A percentile compares a stretch with the other conserved stretches of the same genome.
These are phyloP conservation scores for Clostera curtula DNA, from an alignment of 2,888 invertebrate species.

Conservation along the genomic window DNA sequence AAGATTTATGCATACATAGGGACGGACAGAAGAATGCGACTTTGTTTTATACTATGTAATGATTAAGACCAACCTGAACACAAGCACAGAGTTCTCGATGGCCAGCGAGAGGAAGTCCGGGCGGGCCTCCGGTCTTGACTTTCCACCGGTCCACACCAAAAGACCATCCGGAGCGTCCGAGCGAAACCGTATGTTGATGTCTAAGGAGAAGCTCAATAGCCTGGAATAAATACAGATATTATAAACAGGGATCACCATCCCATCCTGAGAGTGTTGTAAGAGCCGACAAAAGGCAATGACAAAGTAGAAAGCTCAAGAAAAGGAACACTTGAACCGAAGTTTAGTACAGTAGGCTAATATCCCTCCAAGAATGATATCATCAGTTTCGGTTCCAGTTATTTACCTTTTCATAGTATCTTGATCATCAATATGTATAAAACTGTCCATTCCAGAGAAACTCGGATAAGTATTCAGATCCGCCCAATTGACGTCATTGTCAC, in stretches of 20 bases:
- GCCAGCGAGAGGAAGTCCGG: slow-evolving; percentile 89
- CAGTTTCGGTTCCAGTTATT: too few species aligned
- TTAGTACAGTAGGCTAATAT: background rate
- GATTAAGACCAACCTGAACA: too few species aligned
- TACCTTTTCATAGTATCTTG: slow-evolving; percentile 90
- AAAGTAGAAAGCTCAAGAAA: background rate
- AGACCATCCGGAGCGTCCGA: slow-evolving; percentile 82
- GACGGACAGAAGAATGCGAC: too few species aligned
- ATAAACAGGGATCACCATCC: background rate
- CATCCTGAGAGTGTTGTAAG: background rate
- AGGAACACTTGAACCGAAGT: background rate
- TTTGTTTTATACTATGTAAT: too few species aligned
- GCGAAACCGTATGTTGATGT: slow-evolving; percentile 91
- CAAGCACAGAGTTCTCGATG: slow-evolving; percentile 84
- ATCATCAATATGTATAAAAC: slow-evolving; percentile 91
- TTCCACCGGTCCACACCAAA: slow-evolving; percentile 88
- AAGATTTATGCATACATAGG: too few species aligned
- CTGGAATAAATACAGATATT: slow-evolving; percentile 48
- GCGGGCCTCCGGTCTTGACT: too few species aligned
- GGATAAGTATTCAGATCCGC: slow-evolving; percentile 73
- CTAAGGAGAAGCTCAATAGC: slow-evolving; percentile 87
- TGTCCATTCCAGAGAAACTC: slow-evolving; percentile 87
- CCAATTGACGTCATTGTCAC: slow-evolving; percentile 58
- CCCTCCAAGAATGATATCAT: background rate
- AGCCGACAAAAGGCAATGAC: too few species aligned